Evolutionary conservation across 2,113 vertebrate species (phyloP), one percentile per base, ranked within the genome.

Genomic region (Suricata suricatta): DNA sequence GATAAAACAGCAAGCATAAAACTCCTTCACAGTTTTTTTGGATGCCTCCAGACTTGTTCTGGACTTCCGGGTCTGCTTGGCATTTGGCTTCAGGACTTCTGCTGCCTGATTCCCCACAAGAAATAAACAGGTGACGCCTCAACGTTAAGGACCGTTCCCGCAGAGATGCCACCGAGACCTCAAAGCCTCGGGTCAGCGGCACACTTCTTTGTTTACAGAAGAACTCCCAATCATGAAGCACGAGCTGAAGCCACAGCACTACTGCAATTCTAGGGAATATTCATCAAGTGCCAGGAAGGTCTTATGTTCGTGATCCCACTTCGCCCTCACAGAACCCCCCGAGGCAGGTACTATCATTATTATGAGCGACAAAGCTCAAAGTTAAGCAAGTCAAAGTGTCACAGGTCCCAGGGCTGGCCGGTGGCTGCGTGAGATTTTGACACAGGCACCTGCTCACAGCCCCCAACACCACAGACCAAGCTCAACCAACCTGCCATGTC

Each of bases 31-130:
- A 57, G 41, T n/a, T 35, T 9, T 19, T 41, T 11, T 71, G 63
- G 52, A 33, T 9, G 13, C 12, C 35, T 85, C 71, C 41, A 16
- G 54, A 27, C 5, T 68, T 38, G 35, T 41, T 57, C 35, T 33
- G 10, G 47, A 44, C 27, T 11, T 57, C 17, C 72, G 8, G 60
- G 25, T 63, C 38, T 54, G 52, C 27, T 72, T 35, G 38, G n/a
- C n/a, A 81, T n/a, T 76, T 60, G 47, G 83, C 74, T 50, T 69
- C 33, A 57, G 71, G 31, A 27, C 33, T 86, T 95, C 66, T 68
- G 52, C 5, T 44, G 57, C 1, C 7, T 7, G 2, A 66, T 31
- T 77, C 79, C 47, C 89, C 54, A 13, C 15, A 86, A 64, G 19
- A 71, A 77, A 86, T 35, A 72, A 25, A 47, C n/a, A 60, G 60